Evolutionary conservation across 2,797 vertebrate genomes (phyloP).

Genomic region (Mareca strepera): DNA sequence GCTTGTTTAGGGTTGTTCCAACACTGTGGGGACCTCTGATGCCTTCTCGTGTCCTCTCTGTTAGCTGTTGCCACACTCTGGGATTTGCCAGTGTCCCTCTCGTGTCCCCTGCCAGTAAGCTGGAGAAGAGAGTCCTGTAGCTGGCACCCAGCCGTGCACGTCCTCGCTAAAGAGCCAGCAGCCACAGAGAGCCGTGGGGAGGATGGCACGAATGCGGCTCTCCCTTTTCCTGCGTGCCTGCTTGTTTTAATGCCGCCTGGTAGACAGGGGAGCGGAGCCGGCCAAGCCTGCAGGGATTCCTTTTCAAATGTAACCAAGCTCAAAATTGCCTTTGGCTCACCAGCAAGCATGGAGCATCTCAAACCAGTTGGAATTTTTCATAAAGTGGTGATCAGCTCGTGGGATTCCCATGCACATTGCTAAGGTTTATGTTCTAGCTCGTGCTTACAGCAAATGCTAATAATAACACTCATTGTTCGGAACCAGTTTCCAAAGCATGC

Average conservation of each 20-base stretch:
- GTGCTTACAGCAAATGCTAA: constrained; percentile 10
- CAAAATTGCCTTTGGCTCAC: constrained; percentile 58
- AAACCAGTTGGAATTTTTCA: not conserved
- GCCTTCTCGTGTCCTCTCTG: not conserved
- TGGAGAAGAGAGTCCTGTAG: not conserved
- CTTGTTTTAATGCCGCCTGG: constrained; percentile 48
- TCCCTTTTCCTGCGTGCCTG: not conserved
- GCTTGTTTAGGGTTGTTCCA: not conserved
- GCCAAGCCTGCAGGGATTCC: constrained; percentile 20
- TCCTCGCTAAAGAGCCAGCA: not conserved
- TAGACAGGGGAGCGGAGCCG: not conserved
- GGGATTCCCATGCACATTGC: not conserved
- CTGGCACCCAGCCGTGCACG: not conserved
- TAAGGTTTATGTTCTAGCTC: not conserved
- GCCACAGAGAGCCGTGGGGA: not conserved
- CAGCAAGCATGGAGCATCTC: not conserved
- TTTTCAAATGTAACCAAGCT: constrained; percentile 63
- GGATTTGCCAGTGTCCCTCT: not conserved
- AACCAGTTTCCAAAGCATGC: not conserved
- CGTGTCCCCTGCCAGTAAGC: not conserved
- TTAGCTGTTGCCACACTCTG: not conserved
- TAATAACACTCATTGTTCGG: not conserved
- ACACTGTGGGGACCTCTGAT: not conserved
- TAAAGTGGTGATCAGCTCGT: not conserved
- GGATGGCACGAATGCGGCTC: not conserved